Percentiles rank a stretch among this genome's conserved stretches.
phyloP scores from a whole-genome alignment of 1,140 invertebrate genomes.

The Spodoptera frugiperda region DNA sequence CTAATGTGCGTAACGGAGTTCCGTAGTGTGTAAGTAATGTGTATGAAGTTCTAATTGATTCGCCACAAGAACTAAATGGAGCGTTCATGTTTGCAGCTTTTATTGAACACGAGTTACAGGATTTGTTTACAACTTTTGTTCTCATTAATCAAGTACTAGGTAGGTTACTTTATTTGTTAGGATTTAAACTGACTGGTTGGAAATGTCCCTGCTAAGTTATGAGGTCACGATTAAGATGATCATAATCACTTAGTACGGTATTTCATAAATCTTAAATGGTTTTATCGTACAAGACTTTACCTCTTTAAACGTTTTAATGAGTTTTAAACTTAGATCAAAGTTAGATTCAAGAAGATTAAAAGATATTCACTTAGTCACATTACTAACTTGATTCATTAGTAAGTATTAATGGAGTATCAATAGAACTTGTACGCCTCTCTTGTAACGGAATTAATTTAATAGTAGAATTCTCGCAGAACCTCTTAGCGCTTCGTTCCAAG shows the following conservation, averaged over 20 bases:
- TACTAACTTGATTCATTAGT: background rate
- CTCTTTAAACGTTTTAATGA: no score
- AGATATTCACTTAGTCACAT: background rate
- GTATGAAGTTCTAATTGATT: conserved; percentile 40
- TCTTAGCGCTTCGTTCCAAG: background rate
- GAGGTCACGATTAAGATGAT: no score
- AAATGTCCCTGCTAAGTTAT: no score
- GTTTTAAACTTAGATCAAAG: no score
- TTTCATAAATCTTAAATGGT: no score
- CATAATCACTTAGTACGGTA: no score
- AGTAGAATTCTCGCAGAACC: background rate
- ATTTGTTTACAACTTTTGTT: background rate
- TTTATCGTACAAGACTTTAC: no score
- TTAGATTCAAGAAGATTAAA: no score
- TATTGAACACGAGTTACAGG: background rate
- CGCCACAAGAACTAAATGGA: conserved; percentile 18
- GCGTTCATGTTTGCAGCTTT: conserved; percentile 4
- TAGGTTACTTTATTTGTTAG: no score
- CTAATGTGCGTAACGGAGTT: conserved; percentile 10
- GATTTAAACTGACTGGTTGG: no score
- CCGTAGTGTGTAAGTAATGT: conserved; percentile 25
- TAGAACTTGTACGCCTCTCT: background rate
- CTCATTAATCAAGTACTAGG: no score
- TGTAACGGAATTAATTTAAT: conserved; percentile 4
- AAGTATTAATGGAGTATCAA: background rate